These are phyloP conservation scores for Vipera latastei DNA, from an alignment of 2,797 vertebrate species.

Conservation along the genomic window DNA sequence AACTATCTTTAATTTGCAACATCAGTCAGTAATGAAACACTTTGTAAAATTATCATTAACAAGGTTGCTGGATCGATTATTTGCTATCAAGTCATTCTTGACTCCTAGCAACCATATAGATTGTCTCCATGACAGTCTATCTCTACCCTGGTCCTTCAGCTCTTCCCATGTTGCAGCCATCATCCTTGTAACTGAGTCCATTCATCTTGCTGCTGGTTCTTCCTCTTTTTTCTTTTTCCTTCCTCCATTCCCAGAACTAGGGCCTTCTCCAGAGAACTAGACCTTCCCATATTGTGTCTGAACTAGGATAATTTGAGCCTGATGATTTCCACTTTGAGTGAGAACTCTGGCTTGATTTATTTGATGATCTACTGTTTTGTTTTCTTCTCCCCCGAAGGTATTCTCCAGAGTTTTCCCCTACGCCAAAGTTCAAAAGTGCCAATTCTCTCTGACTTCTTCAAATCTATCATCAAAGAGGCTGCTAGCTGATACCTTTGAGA, in stretches of 20 bases:
- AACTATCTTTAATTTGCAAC: conserved; percentile 3
- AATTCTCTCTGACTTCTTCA: not conserved
- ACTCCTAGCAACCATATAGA: too few relatives aligned
- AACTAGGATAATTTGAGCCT: not conserved
- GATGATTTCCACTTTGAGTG: not conserved
- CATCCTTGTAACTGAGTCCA: not conserved
- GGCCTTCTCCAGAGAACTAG: too few relatives aligned
- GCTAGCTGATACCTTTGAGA: not conserved
- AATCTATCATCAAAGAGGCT: not conserved
- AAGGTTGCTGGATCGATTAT: not conserved
- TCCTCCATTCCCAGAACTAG: not conserved
- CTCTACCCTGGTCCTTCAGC: not conserved
- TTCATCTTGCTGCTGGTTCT: too few relatives aligned
- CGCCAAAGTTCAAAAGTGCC: not conserved
- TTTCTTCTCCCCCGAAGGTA: not conserved
- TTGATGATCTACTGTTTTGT: not conserved
- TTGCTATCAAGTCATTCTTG: too few relatives aligned
- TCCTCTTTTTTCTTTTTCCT: not conserved
- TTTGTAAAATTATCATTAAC: conserved; percentile 19
- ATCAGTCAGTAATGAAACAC: conserved; percentile 4
- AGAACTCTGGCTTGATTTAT: not conserved
- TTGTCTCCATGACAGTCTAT: too few relatives aligned
- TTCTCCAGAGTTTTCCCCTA: not conserved
- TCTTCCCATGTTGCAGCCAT: not conserved
- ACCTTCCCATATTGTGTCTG: not conserved